phyloP scores from a whole-genome alignment of 2,113 vertebrate genomes.

The Egretta garzetta region DNA sequence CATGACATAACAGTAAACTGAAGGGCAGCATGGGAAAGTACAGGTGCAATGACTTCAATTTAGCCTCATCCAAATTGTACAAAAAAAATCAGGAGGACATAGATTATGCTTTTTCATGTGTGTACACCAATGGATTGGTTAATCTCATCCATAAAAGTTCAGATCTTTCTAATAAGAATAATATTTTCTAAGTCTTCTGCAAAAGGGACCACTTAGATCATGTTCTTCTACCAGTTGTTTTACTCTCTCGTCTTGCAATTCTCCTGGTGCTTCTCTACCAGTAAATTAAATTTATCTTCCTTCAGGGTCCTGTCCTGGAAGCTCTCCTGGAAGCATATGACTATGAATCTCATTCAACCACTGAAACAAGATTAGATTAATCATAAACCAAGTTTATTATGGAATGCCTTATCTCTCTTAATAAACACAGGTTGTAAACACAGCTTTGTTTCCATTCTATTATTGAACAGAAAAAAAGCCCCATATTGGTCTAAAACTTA shows the following conservation, averaged over 20 bases:
- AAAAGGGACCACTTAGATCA: neutral
- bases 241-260: neutral
- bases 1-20: neutral
- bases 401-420: constrained; percentile 3
- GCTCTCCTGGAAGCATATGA: neutral
- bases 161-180: neutral
- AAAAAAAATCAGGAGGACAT: neutral
- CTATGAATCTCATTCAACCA: neutral
- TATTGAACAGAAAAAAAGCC: neutral
- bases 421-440: constrained; percentile 47
- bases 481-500: neutral
- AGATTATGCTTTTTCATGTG: neutral
- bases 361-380: constrained; percentile 18
- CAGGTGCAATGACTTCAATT: neutral
- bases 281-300: constrained; percentile 19
- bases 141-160: neutral
- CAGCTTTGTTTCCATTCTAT: neutral
- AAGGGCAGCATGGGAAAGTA: neutral
- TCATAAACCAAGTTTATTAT: constrained; percentile 13
- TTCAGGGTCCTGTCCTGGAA: neutral
- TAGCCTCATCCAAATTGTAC: neutral
- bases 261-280: neutral
- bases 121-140: neutral
- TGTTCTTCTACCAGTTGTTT: neutral
- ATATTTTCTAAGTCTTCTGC: neutral